Percentiles rank a stretch among this genome's conserved stretches.
phyloP scores from a whole-genome alignment of 1,140 invertebrate genomes.

The Cryptotermes secundus region DNA sequence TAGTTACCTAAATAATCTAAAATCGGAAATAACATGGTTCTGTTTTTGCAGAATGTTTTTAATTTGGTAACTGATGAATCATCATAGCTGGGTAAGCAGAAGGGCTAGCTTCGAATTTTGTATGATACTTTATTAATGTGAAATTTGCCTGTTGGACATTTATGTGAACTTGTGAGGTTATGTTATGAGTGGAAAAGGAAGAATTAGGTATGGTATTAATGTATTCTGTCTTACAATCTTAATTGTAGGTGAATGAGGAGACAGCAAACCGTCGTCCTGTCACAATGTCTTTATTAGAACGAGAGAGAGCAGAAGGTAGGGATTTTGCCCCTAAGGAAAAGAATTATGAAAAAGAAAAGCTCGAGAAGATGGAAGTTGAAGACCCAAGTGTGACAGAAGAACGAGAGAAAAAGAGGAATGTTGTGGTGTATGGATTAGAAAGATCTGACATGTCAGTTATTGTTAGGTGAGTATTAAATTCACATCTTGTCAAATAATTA shows the following conservation, averaged over 20 bases:
- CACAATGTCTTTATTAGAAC: slow-evolving; percentile 65
- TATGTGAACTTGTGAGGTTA: too few relatives aligned
- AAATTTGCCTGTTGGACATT: too few relatives aligned
- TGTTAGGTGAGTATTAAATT: slow-evolving; percentile 42
- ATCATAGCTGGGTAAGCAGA: too few relatives aligned
- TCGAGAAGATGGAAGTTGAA: slow-evolving; percentile 43
- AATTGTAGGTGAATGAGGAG: slow-evolving; percentile 61
- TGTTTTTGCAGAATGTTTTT: too few relatives aligned
- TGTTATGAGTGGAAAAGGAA: too few relatives aligned
- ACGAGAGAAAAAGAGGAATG: slow-evolving; percentile 13
- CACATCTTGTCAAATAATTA: too few relatives aligned
- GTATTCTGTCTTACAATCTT: background rate
- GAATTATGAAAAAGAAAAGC: slow-evolving; percentile 5
- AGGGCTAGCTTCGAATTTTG: too few relatives aligned
- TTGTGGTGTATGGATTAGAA: background rate
- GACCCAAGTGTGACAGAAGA: slow-evolving; percentile 41
- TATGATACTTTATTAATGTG: too few relatives aligned
- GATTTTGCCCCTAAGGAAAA: slow-evolving; percentile 41
- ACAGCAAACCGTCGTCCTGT: slow-evolving; percentile 81
- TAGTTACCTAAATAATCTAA: too few relatives aligned
- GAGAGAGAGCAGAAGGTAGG: slow-evolving; percentile 42
- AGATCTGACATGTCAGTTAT: slow-evolving; percentile 47
- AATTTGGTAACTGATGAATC: too few relatives aligned
- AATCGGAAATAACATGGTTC: too few relatives aligned
- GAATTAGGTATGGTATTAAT: too few relatives aligned